phyloP scores from a whole-genome alignment of 2,888 invertebrate genomes.

The Graphium colonna region DNA sequence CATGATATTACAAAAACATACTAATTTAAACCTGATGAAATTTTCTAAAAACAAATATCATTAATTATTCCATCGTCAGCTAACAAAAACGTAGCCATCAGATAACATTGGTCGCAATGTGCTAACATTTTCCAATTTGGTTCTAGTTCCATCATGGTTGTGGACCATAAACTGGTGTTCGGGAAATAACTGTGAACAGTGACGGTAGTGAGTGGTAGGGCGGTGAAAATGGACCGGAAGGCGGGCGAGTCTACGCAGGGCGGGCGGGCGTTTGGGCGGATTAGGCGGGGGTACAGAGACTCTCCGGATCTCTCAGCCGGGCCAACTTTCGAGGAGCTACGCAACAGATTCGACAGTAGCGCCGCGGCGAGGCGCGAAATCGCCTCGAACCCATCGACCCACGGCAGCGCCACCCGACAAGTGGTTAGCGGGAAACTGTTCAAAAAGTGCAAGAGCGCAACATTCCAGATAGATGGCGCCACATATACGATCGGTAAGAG shows the following conservation, averaged over 20 bases:
- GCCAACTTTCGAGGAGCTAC: constrained; percentile 66
- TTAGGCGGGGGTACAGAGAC: constrained; percentile 48
- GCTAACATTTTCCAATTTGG: not conserved
- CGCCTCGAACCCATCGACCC: constrained; percentile 68
- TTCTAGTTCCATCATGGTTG: constrained; percentile 19
- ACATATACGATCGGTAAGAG: constrained; percentile 91
- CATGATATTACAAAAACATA: no score
- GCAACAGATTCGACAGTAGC: constrained; percentile 68
- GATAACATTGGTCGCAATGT: constrained; percentile 1
- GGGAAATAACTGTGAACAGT: constrained; percentile 25
- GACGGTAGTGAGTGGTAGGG: constrained; percentile 2
- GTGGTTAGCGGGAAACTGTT: constrained; percentile 81
- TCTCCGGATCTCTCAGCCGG: constrained; percentile 59
- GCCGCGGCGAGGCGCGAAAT: constrained; percentile 63
- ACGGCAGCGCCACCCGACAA: constrained; percentile 72
- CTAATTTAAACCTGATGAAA: no score
- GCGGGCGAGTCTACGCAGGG: constrained; percentile 36
- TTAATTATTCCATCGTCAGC: constrained; percentile 17
- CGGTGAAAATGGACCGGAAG: constrained; percentile 37
- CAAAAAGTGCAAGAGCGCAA: constrained; percentile 93
- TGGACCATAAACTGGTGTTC: constrained; percentile 13
- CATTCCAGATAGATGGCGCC: constrained; percentile 92
- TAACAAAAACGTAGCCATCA: not conserved
- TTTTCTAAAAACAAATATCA: not conserved
- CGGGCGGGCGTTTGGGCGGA: constrained; percentile 62